Base-by-base conservation (phyloP, 2,797 vertebrate genomes). In the Todus mexicanus region DNA sequence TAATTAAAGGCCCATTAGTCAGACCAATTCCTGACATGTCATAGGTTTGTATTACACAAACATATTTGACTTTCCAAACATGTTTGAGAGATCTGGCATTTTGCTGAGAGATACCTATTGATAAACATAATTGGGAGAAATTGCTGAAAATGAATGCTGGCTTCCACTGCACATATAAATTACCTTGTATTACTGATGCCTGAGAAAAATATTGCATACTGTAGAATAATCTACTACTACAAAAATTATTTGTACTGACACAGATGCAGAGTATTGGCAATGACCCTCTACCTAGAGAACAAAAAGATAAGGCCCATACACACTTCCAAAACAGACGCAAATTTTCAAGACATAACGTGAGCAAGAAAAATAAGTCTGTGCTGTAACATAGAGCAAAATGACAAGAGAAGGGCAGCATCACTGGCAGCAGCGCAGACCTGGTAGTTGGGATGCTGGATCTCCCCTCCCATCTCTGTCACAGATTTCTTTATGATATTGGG, bases 1-100 rank as follows among this genome's bases (percentile, higher is more conserved):
- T 97, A 97, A 97, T 98, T 97, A 97, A 97, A 97, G 94, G 81
- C 90, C 97, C 95, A 97, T 98, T 98, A 97, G 98, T 98, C 98
- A 98, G 97, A 97, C 97, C 97, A 97, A 97, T 98, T 97, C 97
- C 96, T 89, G 94, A 97, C 97, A 97, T 97, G 97, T 97, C 97
- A 97, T 97, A 84, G 87, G 97, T 97, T 98, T 98, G 91, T 93
- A 97, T 97, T 98, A 97, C 94, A 96, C 96, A 98, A 98, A 97
- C 96, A 96, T 96, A 95, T 97, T 95, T 96, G 94, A 97, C 97
- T 98, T 97, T 96, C 97, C 96, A 98, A 97, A 97, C 94, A 90
- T 88, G 94, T 96, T 97, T 94, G 87, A 9, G 79, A 96, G 97
- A 97, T 95, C 83, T 90, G 91, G 90, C 95, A 97, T 97, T 97